Base-by-base conservation (phyloP, 2,888 invertebrate species). In the Scaptomyza tumidula region DNA sequence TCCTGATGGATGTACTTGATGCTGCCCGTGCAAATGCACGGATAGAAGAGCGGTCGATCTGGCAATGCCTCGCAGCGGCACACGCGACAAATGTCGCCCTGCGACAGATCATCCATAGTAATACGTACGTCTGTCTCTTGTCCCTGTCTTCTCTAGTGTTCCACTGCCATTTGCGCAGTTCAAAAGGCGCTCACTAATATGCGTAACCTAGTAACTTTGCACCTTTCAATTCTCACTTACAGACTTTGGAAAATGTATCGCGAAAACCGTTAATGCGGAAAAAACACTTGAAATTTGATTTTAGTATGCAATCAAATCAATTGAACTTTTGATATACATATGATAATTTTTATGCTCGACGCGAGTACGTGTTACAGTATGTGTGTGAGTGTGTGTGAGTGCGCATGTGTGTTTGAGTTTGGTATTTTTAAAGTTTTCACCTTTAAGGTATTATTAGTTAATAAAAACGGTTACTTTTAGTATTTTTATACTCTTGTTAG, bases 1-100 rank as follows among this genome's bases (percentile, higher is more conserved):
- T 99, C 99, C 92, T 99, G 99, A 93, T 99, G 99, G 68, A 99
- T 99, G 95, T 97, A 99, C 93, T 99, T 99, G 86, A 99, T 99
- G 85, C 98, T 98, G 57, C 99, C 99, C 29, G 99, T 99, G 91
- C 99, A 99, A 59, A 99, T 98, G 92, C 99, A 99, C 0, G 99
- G 99, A 93, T 99, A 98, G 92, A 98, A 99, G 10, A 99, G 93
- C 1, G 98, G 98, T 78, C 98, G 95, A 89, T 99, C 99, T 13
- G 96, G 94, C 46, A 96, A 93, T 46, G 97, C 98, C 92, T 99
- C 99, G 78, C 98, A 98, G 75, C 99, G 95, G 92, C 99, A 99
- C 87, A 99, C 99, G 90, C 99, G 96, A 93, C 99, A 99, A 90
- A 99, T 99, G 80, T 84, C 98, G 92, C 95, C 95, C 77, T 92